A percentile compares a stretch with the other conserved stretches of the same genome.
Conservation (phyloP, 2,888 invertebrate species). For the Carcina quercana region DNA sequence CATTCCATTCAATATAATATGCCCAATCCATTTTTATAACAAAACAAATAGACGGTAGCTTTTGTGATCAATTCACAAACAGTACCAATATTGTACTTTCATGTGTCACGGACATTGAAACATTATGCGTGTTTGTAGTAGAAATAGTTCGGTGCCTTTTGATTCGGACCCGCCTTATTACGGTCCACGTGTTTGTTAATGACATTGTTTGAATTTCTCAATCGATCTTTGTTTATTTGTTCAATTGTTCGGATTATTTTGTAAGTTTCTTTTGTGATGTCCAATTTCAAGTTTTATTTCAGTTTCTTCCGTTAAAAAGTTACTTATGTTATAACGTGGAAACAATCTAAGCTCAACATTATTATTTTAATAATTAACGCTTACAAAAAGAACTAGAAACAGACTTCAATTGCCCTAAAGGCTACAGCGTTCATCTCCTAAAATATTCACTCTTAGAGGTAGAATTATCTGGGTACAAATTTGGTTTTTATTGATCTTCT, state of each 20-base stretch:
- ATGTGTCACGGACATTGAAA: constrained; percentile 24
- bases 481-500: no score
- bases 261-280: constrained; percentile 21
- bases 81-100: constrained; percentile 32
- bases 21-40: constrained; percentile 39
- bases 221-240: constrained; percentile 34
- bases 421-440: no score
- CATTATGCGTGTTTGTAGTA: constrained; percentile 41
- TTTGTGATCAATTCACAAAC: constrained; percentile 43
- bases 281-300: no score
- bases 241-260: constrained; percentile 35
- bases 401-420: no score
- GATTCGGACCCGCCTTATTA: constrained; percentile 35
- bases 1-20: constrained; percentile 46
- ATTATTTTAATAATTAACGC: no score
- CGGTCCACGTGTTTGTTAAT: constrained; percentile 24
- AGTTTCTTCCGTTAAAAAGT: no score
- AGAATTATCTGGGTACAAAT: no score
- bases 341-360: no score
- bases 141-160: constrained; percentile 53
- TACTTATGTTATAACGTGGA: no score
- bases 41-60: constrained; percentile 45
- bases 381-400: no score
- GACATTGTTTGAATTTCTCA: constrained; percentile 36
- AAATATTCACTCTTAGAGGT: no score